Percentiles rank a stretch among this genome's conserved stretches.
Conservation (phyloP, 2,797 vertebrate genomes). For the Sternotherus odoratus region DNA sequence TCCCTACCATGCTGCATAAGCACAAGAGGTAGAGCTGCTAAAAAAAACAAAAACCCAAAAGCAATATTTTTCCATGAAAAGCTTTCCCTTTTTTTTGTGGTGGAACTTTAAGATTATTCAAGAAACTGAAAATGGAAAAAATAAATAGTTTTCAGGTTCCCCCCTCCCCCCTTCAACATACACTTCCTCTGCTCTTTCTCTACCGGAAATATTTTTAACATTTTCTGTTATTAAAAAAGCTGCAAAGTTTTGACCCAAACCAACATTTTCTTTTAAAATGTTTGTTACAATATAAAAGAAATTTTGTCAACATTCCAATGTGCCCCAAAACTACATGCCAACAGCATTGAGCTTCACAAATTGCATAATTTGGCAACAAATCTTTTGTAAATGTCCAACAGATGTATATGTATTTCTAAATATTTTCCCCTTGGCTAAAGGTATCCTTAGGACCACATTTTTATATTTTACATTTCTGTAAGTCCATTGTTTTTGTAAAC, state of each 20-base stretch:
- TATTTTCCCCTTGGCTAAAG: background rate
- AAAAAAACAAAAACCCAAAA: background rate
- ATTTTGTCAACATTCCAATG: constrained; percentile 23
- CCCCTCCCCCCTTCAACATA: background rate
- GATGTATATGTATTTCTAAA: background rate
- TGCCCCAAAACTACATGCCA: background rate
- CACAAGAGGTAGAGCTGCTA: background rate
- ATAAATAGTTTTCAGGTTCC: background rate
- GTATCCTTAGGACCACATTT: background rate
- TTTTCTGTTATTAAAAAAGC: background rate
- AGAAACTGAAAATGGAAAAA: background rate
- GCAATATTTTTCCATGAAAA: background rate
- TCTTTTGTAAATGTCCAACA: background rate
- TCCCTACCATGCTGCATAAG: background rate
- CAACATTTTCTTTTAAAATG: background rate
- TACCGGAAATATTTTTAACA: background rate
- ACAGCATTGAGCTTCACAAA: background rate
- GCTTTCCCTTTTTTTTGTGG: fast-evolving
- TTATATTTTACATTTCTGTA: background rate
- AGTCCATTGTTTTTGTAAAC: background rate
- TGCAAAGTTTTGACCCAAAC: background rate
- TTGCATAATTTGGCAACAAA: background rate
- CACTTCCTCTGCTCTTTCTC: background rate
- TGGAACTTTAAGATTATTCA: background rate
- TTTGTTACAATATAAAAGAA: background rate